Percentiles rank a stretch among this genome's conserved stretches.
phyloP scores from a whole-genome alignment of 2,797 vertebrate genomes.

The Coluber constrictor region DNA sequence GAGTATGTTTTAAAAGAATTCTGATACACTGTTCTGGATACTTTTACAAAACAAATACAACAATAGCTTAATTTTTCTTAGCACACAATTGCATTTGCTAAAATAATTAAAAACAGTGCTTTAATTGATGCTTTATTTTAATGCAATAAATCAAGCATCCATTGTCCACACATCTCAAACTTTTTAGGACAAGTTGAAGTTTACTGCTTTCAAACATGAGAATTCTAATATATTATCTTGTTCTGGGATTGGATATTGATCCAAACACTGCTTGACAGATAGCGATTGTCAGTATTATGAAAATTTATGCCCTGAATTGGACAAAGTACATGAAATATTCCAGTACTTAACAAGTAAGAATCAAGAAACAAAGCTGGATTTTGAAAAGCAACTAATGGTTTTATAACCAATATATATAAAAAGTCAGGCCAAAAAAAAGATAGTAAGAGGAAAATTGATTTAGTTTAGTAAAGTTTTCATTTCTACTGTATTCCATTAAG shows the following conservation, averaged over 20 bases:
- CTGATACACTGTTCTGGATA: conserved; percentile 71
- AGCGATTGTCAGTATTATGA: not conserved
- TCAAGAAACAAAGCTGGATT: not conserved
- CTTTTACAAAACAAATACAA: conserved; percentile 46
- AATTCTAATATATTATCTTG: conserved; percentile 7
- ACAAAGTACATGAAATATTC: not conserved
- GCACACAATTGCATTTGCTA: conserved; percentile 8
- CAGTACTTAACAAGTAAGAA: conserved; percentile 18
- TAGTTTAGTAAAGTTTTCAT: conserved; percentile 14
- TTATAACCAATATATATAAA: not conserved
- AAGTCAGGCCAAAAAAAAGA: not conserved
- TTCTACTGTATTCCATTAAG: conserved; percentile 19
- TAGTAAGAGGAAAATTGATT: conserved; percentile 11
- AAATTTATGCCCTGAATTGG: conserved; percentile 7
- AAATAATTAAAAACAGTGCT: conserved; percentile 8
- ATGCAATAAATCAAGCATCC: conserved; percentile 4
- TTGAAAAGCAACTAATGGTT: not conserved
- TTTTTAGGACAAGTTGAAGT: conserved; percentile 32
- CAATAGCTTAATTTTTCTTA: conserved; percentile 32
- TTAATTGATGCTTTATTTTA: conserved; percentile 12
- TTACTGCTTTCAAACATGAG: not conserved
- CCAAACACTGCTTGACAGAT: conserved; percentile 13
- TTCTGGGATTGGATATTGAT: conserved; percentile 35
- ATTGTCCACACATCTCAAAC: conserved; percentile 23
- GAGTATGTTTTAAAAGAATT: conserved; percentile 75